Base-by-base conservation (phyloP, 2,797 vertebrate genomes). In the Gymnothorax javanicus region DNA sequence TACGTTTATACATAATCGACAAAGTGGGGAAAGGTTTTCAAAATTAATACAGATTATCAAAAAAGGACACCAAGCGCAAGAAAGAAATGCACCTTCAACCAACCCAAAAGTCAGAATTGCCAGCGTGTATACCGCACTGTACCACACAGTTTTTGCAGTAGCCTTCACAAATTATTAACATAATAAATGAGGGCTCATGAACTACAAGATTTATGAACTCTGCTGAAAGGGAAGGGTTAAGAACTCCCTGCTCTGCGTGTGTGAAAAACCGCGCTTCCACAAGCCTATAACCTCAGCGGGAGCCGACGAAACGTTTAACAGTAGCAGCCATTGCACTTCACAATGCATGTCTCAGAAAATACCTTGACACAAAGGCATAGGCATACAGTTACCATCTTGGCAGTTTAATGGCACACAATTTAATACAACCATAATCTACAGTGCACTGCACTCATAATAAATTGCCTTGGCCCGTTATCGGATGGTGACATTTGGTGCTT, bases 401-500 rank as follows among this genome's bases (percentile, higher is more conserved):
- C 33, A 33, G 73, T 43, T 52, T 77, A 77, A 77, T 77, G 73
- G 73, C 15, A 77, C 15, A 17, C 73, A 77, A 77, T 77, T 77
- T 77, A 77, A 52, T 43, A 17, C 20, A 20, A 50, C 73, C 73
- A 33, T 77, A 27, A 27, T 73, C 12, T 77, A 77, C 73, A 52
- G 73, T 43, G 20, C 73, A 52, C 73, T 52, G 27, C 73, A 52
- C 73, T 52, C 33, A 33, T 50, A 50, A 77, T 52, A 43, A 43
- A 77, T 77, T 7, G 43, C 27, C 73, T 50, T 43, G 15, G 43
- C 73, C 1, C 27, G 43, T 52, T 23, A 43, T 20, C 15, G 52
- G 33, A 1, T n/a, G 27, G 12, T 52, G 33, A 69, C 64, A 69
- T 69, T 50, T 52, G 27, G 33, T 50, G 15, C 43, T 52, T 50